Base-by-base conservation (phyloP, 2,888 invertebrate species). In the Leucophora obtusa region DNA sequence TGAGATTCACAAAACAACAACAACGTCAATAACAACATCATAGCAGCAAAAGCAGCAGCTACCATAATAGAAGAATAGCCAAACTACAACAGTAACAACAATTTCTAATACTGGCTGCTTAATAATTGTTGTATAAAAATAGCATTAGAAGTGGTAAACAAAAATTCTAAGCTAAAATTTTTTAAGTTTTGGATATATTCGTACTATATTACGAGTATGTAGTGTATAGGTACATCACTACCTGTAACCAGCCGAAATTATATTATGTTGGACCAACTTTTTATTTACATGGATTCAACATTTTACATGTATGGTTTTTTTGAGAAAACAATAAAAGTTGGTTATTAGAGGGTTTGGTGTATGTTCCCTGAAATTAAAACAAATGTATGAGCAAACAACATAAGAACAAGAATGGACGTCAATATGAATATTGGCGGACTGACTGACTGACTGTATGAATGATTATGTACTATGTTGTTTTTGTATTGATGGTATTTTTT, bases 1-100 rank as follows among this genome's bases (percentile, higher is more conserved):
- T 86, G 87, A 86, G 87, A 86, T 87, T 86, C 85, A 85, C 84
- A 83, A 85, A 62, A 62, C 8, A 11, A 21, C 14, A 68, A 69
- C 62, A 50, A 62, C 18, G 56, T 54, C 35, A 75, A 66, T 11
- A 43, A 62, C 28, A 66, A 15, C 1, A 50, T 15, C 11, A 59
- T 50, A 50, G 51, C n/a, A 53, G 21, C 38, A 54, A 21, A 8
- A 56, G 43, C 51, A 65, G 17, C 35, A 53, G 17, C 53, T n/a
- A n/a, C n/a, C 11, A 35, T 9, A 15, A 65, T 7, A 53, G 28
- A 14, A 35, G n/a, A 15, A 63, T 35, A 17, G 53, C 11, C 53
- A 15, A 21, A n/a, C 43, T 18, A 53, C 38, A 66, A 65, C 33
- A 17, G 24, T 47, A 62, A 59, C 33, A 68, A 43, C n/a, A 69